These are phyloP conservation scores for Perca flavescens DNA, from an alignment of 2,113 vertebrate species.

Conservation along the genomic window DNA sequence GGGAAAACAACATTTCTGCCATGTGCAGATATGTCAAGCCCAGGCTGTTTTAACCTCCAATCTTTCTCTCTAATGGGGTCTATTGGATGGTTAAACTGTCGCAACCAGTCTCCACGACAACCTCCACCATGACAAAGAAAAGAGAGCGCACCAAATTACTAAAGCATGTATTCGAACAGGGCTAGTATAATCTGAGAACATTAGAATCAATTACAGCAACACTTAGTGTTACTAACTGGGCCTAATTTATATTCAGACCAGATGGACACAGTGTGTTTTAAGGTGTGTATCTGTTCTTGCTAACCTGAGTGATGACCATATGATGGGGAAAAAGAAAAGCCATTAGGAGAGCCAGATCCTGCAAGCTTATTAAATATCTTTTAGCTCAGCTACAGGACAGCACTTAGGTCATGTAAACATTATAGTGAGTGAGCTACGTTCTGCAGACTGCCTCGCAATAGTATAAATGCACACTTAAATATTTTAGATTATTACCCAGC, in stretches of 20 bases:
- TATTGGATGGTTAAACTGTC: conserved; percentile 11
- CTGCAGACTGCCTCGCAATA: not conserved
- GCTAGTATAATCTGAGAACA: conserved; percentile 39
- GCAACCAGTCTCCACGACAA: conserved; percentile 34
- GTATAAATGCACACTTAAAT: conserved; percentile 42
- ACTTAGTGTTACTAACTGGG: conserved; percentile 9
- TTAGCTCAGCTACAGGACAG: conserved; percentile 26
- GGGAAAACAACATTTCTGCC: not conserved
- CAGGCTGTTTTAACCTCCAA: conserved; percentile 10
- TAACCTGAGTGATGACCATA: conserved; percentile 21
- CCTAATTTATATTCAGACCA: conserved; percentile 28
- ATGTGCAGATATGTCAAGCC: not conserved
- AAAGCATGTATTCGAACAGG: conserved; percentile 7
- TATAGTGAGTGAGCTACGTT: not conserved
- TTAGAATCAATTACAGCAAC: conserved; percentile 42
- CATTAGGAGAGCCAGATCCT: conserved; percentile 19
- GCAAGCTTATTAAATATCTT: conserved; percentile 25
- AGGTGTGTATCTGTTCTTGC: conserved; percentile 14
- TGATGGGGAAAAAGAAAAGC: conserved; percentile 7
- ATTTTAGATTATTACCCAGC: conserved; percentile 42
- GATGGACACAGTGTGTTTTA: conserved; percentile 20
- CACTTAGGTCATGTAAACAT: conserved; percentile 25
- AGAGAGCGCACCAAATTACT: conserved; percentile 31
- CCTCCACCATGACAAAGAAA: conserved; percentile 20
- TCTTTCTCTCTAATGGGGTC: conserved; percentile 6